Conservation (phyloP, 2,113 vertebrate species). For the Eulemur rufifrons region DNA sequence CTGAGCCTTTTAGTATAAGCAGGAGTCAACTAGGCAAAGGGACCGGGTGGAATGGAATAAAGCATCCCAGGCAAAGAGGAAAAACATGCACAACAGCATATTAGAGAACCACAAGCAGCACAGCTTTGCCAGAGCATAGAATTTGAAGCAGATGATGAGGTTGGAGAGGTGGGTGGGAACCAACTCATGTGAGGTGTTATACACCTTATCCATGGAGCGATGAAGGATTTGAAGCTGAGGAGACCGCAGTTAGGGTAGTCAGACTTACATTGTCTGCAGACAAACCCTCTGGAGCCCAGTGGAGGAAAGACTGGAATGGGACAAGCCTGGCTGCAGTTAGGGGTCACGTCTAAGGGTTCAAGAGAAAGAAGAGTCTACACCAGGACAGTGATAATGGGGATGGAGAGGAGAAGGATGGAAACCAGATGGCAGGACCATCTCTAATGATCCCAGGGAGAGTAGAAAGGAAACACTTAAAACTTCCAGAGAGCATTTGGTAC, state of each 20-base stretch:
- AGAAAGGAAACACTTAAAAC: background rate
- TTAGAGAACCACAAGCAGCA: background rate
- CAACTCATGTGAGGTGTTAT: background rate
- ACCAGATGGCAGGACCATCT: background rate
- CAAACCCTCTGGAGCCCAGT: background rate
- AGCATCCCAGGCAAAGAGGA: background rate
- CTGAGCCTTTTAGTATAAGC: background rate
- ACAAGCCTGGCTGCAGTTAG: background rate
- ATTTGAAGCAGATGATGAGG: background rate
- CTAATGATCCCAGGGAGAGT: background rate
- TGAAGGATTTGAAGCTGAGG: background rate
- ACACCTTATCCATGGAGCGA: background rate
- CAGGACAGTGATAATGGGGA: background rate
- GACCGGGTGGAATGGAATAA: background rate
- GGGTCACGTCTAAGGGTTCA: background rate
- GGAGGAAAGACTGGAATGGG: background rate
- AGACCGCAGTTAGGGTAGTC: background rate
- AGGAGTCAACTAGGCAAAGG: background rate
- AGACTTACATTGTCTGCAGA: background rate
- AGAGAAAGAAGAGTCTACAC: background rate
- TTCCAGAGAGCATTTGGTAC: background rate
- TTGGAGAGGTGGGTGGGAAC: background rate
- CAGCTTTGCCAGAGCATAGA: background rate
- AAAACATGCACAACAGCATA: background rate
- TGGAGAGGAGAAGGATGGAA: background rate